These are phyloP conservation scores for Ephestia elutella DNA, from an alignment of 1,140 invertebrate species.

Conservation along the genomic window DNA sequence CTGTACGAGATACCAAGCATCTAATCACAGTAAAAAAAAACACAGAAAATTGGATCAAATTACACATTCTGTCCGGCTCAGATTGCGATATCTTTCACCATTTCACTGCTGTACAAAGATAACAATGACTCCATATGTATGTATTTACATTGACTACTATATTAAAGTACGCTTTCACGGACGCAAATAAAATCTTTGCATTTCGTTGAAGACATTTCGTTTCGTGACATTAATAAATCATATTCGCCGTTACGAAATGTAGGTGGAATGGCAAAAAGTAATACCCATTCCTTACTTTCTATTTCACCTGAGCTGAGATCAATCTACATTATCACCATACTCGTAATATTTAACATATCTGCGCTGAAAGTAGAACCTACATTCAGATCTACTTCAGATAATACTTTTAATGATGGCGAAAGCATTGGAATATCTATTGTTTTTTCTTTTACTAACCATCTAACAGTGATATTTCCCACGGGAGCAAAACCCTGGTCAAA, in stretches of 20 bases:
- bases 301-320: background rate
- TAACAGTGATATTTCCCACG: too few species aligned
- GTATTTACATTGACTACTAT: background rate
- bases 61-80: background rate
- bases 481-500: too few species aligned
- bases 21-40: background rate
- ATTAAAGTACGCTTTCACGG: background rate
- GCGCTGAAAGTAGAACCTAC: background rate
- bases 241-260: background rate
- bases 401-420: too few species aligned
- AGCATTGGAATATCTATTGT: too few species aligned
- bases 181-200: background rate
- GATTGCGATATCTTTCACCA: background rate
- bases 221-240: slow-evolving; percentile 5
- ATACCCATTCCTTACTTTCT: background rate
- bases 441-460: too few species aligned
- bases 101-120: background rate
- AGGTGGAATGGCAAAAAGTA: background rate
- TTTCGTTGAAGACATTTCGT: background rate
- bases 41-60: background rate
- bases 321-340: background rate
- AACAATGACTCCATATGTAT: background rate
- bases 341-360: background rate
- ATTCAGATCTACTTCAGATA: too few species aligned
- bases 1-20: background rate